phyloP scores from a whole-genome alignment of 1,140 invertebrate species.

The Eumeta japonica region DNA sequence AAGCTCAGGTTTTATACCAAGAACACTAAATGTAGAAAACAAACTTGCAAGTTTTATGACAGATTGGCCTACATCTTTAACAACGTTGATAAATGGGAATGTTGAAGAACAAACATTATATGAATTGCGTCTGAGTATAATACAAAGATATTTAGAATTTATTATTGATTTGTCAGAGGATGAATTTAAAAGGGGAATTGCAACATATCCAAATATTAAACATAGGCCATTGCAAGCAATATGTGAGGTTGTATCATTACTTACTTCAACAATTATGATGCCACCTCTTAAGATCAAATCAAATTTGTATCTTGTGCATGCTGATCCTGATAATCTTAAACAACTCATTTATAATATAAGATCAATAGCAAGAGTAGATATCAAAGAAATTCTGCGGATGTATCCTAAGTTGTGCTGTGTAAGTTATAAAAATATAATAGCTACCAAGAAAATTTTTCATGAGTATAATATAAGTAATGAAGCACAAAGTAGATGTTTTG shows the following conservation, averaged over 20 bases:
- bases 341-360: conserved; percentile 45
- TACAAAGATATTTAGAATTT: conserved; percentile 48
- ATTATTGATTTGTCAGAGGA: conserved; percentile 46
- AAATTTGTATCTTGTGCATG: conserved; percentile 50
- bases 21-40: conserved; percentile 37
- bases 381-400: conserved; percentile 43
- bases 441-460: conserved; percentile 50
- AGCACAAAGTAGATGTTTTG: conserved; percentile 36
- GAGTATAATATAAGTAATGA: conserved; percentile 44
- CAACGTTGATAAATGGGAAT: conserved; percentile 31
- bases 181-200: conserved; percentile 39
- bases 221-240: conserved; percentile 50
- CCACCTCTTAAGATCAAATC: conserved; percentile 50
- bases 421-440: conserved; percentile 34
- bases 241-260: conserved; percentile 44
- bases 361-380: conserved; percentile 40
- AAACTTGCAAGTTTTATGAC: conserved; percentile 42
- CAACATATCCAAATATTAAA: conserved; percentile 50
- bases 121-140: conserved; percentile 32
- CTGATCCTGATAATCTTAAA: conserved; percentile 48
- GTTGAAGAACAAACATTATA: conserved; percentile 30
- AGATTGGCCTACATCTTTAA: conserved; percentile 37
- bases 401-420: conserved; percentile 51
- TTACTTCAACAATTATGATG: conserved; percentile 48
- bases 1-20: conserved; percentile 20